These are phyloP conservation scores for Gymnogyps californianus DNA, from an alignment of 2,113 vertebrate species.

Conservation along the genomic window DNA sequence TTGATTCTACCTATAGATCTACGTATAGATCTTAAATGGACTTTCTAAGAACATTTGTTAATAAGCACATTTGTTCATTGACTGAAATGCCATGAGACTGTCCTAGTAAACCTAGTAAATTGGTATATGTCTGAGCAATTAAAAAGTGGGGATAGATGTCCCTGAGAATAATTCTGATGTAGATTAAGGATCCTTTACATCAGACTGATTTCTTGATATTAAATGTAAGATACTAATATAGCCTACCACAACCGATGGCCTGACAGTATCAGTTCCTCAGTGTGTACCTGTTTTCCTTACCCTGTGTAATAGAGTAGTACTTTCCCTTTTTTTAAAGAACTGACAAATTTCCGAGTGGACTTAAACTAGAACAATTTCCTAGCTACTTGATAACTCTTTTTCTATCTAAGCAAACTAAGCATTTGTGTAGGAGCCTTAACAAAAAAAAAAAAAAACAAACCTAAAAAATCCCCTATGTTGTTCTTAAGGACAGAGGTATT, in stretches of 20 bases:
- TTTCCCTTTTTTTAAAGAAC: not conserved
- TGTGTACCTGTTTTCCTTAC: not conserved
- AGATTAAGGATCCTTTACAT: not conserved
- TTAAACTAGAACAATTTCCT: not conserved
- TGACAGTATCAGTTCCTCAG: not conserved
- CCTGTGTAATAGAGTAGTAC: not conserved
- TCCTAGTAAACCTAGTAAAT: not conserved
- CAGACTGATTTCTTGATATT: not conserved
- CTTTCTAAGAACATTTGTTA: not conserved
- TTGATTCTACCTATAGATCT: not conserved
- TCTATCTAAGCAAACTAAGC: not conserved
- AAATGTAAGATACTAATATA: not conserved
- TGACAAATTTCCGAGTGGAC: not conserved
- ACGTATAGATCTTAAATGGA: not conserved
- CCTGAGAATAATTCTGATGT: not conserved
- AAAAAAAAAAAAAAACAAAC: not conserved
- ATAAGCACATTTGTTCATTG: not conserved
- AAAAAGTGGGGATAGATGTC: not conserved
- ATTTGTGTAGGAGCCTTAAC: not conserved
- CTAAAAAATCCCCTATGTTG: not conserved
- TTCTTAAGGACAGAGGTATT: not conserved
- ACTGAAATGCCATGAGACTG: not conserved
- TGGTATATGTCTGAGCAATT: not conserved
- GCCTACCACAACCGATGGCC: not conserved
- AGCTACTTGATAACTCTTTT: not conserved